Base-by-base conservation (phyloP, 23 tunicate genomes). In the Ciona savignyi region DNA sequence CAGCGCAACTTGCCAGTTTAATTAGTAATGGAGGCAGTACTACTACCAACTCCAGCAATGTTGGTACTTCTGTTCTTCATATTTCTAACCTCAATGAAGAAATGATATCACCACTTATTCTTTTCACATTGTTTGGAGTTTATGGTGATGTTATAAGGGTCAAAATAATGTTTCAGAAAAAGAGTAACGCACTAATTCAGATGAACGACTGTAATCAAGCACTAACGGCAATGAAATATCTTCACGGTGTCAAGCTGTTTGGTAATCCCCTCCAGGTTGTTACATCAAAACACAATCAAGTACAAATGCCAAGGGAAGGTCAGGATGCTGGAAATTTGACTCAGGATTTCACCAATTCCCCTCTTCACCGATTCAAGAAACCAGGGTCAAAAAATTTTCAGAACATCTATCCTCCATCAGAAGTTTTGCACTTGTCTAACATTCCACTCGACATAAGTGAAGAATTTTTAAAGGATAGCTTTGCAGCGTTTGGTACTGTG, bases 301-400 rank as follows among this genome's bases (percentile, higher is more conserved):
- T 93, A 19, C 98, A 93, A 68, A 81, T 93, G 93, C 98, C 98
- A 9, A 81, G 74, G 25, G 98, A 93, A 33, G 93, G 88, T 1
- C 98, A 86, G 69, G 98, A 93, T 33, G 85, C 68, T 15, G 81
- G 78, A 24, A 81, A 86, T 62, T 49, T 93, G n/a, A 86, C 98
- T 3, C 87, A 86, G 77, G 98, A 93, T 74, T 93, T 62, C 65
- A 62, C 88, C 1, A 93, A 86, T 63, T 85, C 93, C 3, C 70
- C 87, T 33, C 82, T 93, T 65, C 98, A 93, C 81, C 83, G 98
- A 25, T 93, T 93, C 74, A 93, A 93, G 65, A 93, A 93, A 49
- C 98, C 98, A 1, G 98, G 98, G 2, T 93, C 98, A 0, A 93
- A 93, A 65, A 93, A 93, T 73, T 93, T 77, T 65, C 93, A 86